Evolutionary conservation across 2,797 vertebrate genomes (phyloP).

Genomic region (Pseudochaenichthys georgianus): DNA sequence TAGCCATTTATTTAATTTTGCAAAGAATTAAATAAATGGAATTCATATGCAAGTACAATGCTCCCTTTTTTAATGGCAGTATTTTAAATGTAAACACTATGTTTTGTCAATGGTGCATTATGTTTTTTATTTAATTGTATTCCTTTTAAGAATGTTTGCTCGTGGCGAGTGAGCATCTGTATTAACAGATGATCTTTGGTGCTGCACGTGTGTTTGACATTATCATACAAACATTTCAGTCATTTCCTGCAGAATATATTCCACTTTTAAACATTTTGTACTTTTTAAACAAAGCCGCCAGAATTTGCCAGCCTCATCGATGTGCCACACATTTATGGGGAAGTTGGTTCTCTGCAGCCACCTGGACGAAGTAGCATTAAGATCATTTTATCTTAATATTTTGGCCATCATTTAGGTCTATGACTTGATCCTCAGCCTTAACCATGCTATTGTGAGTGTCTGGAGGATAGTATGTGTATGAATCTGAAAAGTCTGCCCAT

Average conservation of each 20-base stretch:
- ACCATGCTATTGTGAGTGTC: slow-evolving; percentile 39
- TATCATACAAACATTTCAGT: slow-evolving; percentile 8
- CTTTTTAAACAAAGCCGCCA: slow-evolving; percentile 49
- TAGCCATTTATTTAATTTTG: slow-evolving; percentile 11
- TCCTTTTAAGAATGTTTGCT: slow-evolving; percentile 17
- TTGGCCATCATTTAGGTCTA: slow-evolving; percentile 11
- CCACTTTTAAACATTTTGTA: slow-evolving; percentile 40
- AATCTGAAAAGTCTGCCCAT: slow-evolving; percentile 21
- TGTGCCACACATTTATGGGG: slow-evolving; percentile 32
- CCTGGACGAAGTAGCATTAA: slow-evolving; percentile 26
- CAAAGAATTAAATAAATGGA: slow-evolving; percentile 16
- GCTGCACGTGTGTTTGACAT: slow-evolving; percentile 32
- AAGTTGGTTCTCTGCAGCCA: slow-evolving; percentile 10
- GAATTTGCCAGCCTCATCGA: slow-evolving; percentile 7
- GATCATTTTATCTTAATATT: slow-evolving; percentile 4
- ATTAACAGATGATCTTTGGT: slow-evolving; percentile 45
- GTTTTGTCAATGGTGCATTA: slow-evolving; percentile 43
- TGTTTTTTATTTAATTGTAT: slow-evolving; percentile 58
- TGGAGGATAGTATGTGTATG: slow-evolving; percentile 21
- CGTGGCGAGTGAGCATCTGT: slow-evolving; percentile 18
- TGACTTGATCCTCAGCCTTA: slow-evolving; percentile 66
- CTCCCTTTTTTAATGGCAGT: slow-evolving; percentile 59
- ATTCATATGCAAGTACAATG: slow-evolving; percentile 31
- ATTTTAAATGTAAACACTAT: slow-evolving; percentile 62
- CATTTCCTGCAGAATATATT: slow-evolving; percentile 18